Conservation (phyloP, 2,888 invertebrate genomes). For the Drosophila paramelanica region DNA sequence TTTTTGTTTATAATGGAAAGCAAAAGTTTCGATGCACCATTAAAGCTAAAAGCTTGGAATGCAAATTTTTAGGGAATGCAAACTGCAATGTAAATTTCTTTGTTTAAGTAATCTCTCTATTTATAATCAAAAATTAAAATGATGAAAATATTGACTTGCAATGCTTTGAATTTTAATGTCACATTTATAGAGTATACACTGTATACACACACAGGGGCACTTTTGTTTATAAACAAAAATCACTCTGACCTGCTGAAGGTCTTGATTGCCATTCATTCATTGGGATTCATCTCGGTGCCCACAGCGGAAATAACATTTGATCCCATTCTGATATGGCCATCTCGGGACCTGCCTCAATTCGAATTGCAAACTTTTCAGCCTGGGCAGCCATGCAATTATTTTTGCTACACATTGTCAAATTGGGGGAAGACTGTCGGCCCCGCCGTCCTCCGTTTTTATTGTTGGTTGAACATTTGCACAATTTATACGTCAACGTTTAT, state of each 20-base stretch:
- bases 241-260: background rate
- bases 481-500: conserved; percentile 77
- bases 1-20: conserved; percentile 55
- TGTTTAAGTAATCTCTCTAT: too few species aligned
- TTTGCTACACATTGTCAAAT: conserved; percentile 66
- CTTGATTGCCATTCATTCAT: conserved; percentile 13
- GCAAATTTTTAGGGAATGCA: conserved; percentile 22
- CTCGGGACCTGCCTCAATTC: conserved; percentile 31
- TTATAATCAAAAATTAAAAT: too few species aligned
- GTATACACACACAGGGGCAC: background rate
- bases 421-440: conserved; percentile 16
- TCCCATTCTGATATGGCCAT: conserved; percentile 20
- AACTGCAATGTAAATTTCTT: conserved; percentile 8
- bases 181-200: background rate
- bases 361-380: conserved; percentile 56
- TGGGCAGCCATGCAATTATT: conserved; percentile 69
- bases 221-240: background rate
- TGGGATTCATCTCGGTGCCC: conserved; percentile 4
- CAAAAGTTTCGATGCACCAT: conserved; percentile 65
- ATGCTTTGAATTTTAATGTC: background rate
- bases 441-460: conserved; percentile 52
- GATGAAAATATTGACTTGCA: too few species aligned
- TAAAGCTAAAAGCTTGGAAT: conserved; percentile 58
- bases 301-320: conserved; percentile 33
- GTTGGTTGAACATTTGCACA: conserved; percentile 75